Base-by-base conservation (phyloP, 2,113 vertebrate genomes). In the Misgurnus mizolepis region DNA sequence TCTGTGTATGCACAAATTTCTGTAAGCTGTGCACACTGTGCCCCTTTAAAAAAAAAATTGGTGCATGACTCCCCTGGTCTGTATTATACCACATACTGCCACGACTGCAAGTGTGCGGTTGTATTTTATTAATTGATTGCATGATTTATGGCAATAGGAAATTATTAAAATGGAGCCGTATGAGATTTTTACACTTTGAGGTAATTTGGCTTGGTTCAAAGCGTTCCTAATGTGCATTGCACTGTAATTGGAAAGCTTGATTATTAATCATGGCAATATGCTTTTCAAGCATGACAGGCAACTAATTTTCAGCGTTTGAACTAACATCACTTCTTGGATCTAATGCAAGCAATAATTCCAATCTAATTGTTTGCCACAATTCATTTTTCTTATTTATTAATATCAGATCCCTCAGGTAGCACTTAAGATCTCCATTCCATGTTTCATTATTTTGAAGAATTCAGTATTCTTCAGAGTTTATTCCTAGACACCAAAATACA, bases 161-260 rank as follows among this genome's bases (percentile, higher is more conserved):
- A 76, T 75, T 58, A 67, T 12, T 49, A n/a, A 80, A 74, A 67
- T 66, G 66, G 55, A 41, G 70, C 27, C 67, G 67, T 70, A 53
- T 84, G 34, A 67, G 56, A 41, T 55, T 47, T 55, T 47, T 60
- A 8, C 39, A 70, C 39, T 76, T 22, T 34, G 9, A 60, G 66
- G 11, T 49, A 61, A 66, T 74, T 61, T n/a, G 4, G 1, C 40
- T 34, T 62, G 43, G 27, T 49, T 50, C 41, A 15, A 58, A 17
- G 27, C 49, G 15, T 66, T 73, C 47, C 45, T 47, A 27, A 45
- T 55, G 61, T 45, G 78, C 12, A 39, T 53, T 15, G 9, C 6
- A 55, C 4, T 64, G 9, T 39, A 79, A 62, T 69, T 61, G 65
- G 47, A 66, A 43, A 5, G 34, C 22, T 47, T 67, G n/a, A 43